phyloP scores from a whole-genome alignment of 2,888 invertebrate genomes.

The Dioctria rufipes region DNA sequence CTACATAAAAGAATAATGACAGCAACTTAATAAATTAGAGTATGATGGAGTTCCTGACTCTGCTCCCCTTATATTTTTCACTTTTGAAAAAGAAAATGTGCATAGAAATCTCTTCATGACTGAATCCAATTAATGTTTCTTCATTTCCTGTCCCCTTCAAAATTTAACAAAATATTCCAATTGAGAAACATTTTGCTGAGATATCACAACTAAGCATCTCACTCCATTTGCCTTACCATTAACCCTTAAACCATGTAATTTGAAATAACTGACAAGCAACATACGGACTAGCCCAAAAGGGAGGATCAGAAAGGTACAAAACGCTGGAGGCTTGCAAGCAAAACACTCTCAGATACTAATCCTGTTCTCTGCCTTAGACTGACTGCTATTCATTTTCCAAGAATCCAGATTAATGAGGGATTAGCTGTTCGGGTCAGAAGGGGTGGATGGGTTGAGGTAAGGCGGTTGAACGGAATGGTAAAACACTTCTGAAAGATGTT shows the following conservation, averaged over 20 bases:
- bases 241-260: constrained; percentile 43
- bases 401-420: constrained; percentile 45
- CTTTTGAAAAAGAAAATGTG: too few relatives aligned
- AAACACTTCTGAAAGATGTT: constrained; percentile 29
- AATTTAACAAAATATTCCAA: constrained; percentile 9
- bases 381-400: constrained; percentile 42
- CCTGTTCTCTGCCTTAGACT: constrained; percentile 36
- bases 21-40: too few relatives aligned
- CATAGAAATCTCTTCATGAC: constrained; percentile 10
- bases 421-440: constrained; percentile 37
- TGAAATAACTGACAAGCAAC: constrained; percentile 43
- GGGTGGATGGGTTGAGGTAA: background rate
- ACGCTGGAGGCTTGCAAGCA: constrained; percentile 19
- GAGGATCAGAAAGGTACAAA: constrained; percentile 18
- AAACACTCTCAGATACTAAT: constrained; percentile 33
- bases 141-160: constrained; percentile 5
- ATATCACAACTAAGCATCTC: constrained; percentile 13
- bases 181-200: constrained; percentile 15
- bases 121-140: constrained; percentile 42
- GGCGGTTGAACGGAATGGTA: constrained; percentile 2
- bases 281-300: constrained; percentile 37
- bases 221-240: constrained; percentile 14
- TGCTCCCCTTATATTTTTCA: too few relatives aligned
- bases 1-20: too few relatives aligned
- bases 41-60: too few relatives aligned